Percentiles rank a stretch among this genome's conserved stretches.
Conservation (phyloP, 2,888 invertebrate genomes). For the Hypomecis punctinalis region DNA sequence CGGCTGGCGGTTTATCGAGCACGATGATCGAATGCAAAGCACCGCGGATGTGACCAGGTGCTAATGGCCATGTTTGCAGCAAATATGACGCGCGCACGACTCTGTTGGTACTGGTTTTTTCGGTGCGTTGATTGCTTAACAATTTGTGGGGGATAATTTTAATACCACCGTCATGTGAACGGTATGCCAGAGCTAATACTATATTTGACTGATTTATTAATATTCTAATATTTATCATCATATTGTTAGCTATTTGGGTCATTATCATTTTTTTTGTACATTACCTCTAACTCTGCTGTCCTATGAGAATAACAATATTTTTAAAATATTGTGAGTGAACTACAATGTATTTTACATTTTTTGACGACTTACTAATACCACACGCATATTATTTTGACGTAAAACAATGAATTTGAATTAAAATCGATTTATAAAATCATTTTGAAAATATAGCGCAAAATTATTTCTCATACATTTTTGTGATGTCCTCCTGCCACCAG, state of each 20-base stretch:
- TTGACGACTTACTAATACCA: no score
- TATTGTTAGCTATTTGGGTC: neutral
- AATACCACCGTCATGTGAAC: slow-evolving; percentile 18
- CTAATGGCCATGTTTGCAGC: slow-evolving; percentile 51
- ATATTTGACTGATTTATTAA: neutral
- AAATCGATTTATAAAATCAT: no score
- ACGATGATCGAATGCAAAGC: slow-evolving; percentile 46
- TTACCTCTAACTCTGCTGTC: no score
- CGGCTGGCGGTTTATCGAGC: slow-evolving; percentile 37
- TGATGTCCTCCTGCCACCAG: no score
- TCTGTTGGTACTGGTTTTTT: slow-evolving; percentile 40
- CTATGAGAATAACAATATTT: no score
- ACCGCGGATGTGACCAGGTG: slow-evolving; percentile 48
- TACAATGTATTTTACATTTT: no score
- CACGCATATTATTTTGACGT: no score
- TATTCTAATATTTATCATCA: neutral
- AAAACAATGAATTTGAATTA: no score
- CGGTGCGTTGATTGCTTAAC: slow-evolving; percentile 36
- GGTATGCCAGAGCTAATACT: slow-evolving; percentile 20
- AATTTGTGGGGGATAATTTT: slow-evolving; percentile 28
- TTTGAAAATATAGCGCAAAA: no score
- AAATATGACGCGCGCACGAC: slow-evolving; percentile 33
- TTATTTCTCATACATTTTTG: no score
- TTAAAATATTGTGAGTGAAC: no score
- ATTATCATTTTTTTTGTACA: no score